Conservation (phyloP, 2,888 invertebrate genomes). For the Lithosia quadra region DNA sequence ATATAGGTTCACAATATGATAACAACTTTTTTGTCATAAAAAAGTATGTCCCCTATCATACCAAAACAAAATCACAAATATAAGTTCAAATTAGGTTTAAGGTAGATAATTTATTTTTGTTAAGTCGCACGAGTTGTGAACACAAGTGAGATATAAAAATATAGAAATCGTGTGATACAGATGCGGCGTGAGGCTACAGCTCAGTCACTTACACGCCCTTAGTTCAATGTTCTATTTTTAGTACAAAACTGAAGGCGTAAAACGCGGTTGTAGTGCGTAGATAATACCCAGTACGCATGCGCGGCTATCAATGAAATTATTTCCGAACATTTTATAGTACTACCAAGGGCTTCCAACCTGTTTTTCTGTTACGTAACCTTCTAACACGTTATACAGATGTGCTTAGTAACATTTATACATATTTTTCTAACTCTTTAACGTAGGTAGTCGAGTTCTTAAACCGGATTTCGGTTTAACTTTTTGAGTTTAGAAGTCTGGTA, state of each 20-base stretch:
- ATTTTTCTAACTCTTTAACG: conserved; percentile 36
- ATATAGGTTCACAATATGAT: neutral
- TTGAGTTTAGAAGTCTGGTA: conserved; percentile 33
- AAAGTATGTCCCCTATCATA: neutral
- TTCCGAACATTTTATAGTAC: conserved; percentile 53
- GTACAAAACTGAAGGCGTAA: conserved; percentile 44
- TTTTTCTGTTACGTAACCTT: conserved; percentile 49
- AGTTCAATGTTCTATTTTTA: conserved; percentile 59
- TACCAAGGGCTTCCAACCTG: conserved; percentile 50
- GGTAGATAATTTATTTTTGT: conserved; percentile 5
- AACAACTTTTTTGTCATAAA: conserved; percentile 5
- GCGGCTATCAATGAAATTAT: conserved; percentile 57
- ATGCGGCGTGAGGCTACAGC: conserved; percentile 50
- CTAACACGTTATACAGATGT: conserved; percentile 45
- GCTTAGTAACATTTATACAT: conserved; percentile 49
- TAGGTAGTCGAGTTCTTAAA: conserved; percentile 41
- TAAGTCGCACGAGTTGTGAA: neutral
- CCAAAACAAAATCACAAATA: conserved; percentile 4
- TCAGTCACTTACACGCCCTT: conserved; percentile 52
- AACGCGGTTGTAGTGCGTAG: conserved; percentile 43
- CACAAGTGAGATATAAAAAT: conserved; percentile 8
- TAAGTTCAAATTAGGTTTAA: conserved; percentile 19
- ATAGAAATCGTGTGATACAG: conserved; percentile 23
- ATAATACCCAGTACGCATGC: conserved; percentile 49
- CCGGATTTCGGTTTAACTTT: conserved; percentile 46